Conservation (phyloP, 2,797 vertebrate species). For the Enteromius unitaeniatus region DNA sequence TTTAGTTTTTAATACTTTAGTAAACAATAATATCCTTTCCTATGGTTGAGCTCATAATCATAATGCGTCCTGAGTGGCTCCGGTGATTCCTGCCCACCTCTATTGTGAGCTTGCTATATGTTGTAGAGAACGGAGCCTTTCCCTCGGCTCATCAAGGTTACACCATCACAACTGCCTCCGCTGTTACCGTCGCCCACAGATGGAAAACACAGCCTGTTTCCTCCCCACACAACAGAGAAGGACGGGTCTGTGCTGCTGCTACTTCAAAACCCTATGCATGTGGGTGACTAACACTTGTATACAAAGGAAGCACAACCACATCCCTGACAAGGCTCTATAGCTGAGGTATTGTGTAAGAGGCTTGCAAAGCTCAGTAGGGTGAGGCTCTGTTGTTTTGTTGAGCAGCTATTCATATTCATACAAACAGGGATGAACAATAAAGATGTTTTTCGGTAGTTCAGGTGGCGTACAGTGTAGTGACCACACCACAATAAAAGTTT, state of each 20-base stretch:
- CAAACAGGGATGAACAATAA: slow-evolving; percentile 18
- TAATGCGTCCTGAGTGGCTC: background rate
- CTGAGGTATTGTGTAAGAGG: slow-evolving; percentile 17
- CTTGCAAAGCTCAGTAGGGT: background rate
- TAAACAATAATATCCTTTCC: background rate
- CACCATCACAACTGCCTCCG: slow-evolving; percentile 29
- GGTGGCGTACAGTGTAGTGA: background rate
- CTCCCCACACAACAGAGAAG: slow-evolving; percentile 19
- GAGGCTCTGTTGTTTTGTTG: slow-evolving; percentile 12
- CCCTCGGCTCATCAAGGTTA: slow-evolving; percentile 48
- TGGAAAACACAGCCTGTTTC: slow-evolving; percentile 42
- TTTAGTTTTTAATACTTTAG: background rate
- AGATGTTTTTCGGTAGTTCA: no score
- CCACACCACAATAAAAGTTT: background rate
- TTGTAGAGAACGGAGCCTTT: slow-evolving; percentile 42
- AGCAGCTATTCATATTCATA: slow-evolving; percentile 19
- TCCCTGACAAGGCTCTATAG: slow-evolving; percentile 19
- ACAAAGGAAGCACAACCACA: slow-evolving; percentile 31
- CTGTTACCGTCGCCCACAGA: slow-evolving; percentile 39
- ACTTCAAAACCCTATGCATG: slow-evolving; percentile 10
- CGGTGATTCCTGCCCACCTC: slow-evolving; percentile 7
- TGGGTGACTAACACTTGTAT: slow-evolving; percentile 33
- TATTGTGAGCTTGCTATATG: slow-evolving; percentile 33
- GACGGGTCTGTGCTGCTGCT: slow-evolving; percentile 17
- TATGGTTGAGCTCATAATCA: background rate